Conservation (phyloP, 1,140 invertebrate genomes). For the Bacillus rossius region DNA sequence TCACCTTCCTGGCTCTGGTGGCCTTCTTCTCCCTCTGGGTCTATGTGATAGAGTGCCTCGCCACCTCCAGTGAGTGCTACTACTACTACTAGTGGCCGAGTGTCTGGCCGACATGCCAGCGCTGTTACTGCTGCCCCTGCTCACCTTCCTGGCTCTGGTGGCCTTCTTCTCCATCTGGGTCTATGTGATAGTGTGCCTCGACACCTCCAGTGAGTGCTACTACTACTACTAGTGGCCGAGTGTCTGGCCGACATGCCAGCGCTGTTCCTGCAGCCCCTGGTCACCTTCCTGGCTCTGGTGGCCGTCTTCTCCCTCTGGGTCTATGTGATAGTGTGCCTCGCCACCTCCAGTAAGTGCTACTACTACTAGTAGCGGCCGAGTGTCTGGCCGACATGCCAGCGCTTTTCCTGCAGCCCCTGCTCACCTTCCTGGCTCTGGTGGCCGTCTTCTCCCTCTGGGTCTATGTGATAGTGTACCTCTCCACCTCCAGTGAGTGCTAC, state of each 20-base stretch:
- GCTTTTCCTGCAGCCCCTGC: constrained; percentile 80
- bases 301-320: constrained; percentile 84
- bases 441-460: constrained; percentile 84
- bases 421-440: constrained; percentile 75
- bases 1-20: constrained; percentile 75
- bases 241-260: constrained; percentile 74
- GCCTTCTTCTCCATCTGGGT: constrained; percentile 84
- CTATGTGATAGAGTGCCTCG: constrained; percentile 62
- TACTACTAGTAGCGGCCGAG: too few relatives aligned
- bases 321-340: constrained; percentile 62
- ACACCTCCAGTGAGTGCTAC: constrained; percentile 66
- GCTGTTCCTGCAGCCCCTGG: constrained; percentile 80
- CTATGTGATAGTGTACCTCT: constrained; percentile 62
- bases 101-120: constrained; percentile 74
- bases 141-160: constrained; percentile 75
- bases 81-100: too few relatives aligned
- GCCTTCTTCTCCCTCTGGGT: constrained; percentile 84
- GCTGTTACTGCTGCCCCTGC: constrained; percentile 80
- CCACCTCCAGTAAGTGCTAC: constrained; percentile 66
- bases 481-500: constrained; percentile 66
- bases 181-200: constrained; percentile 62
- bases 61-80: constrained; percentile 66
- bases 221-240: too few relatives aligned
- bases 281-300: constrained; percentile 75
- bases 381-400: constrained; percentile 74